Evolutionary conservation across 2,888 invertebrate species (phyloP), one percentile per base, ranked within the genome.

Genomic region (Troglohyphantes excavatus): DNA sequence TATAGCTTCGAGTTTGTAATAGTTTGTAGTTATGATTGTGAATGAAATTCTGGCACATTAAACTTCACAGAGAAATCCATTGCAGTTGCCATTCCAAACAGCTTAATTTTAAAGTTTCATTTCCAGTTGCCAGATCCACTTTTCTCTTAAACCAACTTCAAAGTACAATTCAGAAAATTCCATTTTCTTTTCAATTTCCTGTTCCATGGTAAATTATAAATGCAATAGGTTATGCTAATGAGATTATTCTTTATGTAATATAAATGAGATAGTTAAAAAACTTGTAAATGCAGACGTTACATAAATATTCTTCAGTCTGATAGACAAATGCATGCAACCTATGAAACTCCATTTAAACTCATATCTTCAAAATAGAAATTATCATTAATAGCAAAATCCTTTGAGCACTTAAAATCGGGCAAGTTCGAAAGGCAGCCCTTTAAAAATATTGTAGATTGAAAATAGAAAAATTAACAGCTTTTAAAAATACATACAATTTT

Each of bases 41-140:
- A 59, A 81, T 29, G 19, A 68, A 33, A 29, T 43, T 46, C 67
- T 81, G 68, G 53, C 68, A 81, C 23, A 61, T 29, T 29, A 65
- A 26, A 6, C 53, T 53, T 53, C 9, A 13, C 39, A 53, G 53
- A 53, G 53, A 53, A n/a, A 13, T 17, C n/a, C 17, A 17, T n/a
- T 53, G n/a, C 53, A 17, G 53, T n/a, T 13, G 13, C 53, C 53
- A 53, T 53, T 53, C 17, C n/a, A 53, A 53, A 53, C 39, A 39
- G 39, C 39, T 39, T 53, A 53, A 53, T 53, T 53, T 53, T 53
- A 53, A 5, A 53, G 17, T 53, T n/a, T 53, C 53, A 17, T 39
- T 39, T 39, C 39, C 13, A 11, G 39, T 13, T 53, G 53, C 53
- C 53, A 53, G 53, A 53, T 5, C n/a, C 9, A 53, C n/a, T 17